phyloP scores from a whole-genome alignment of 1,140 invertebrate species.

The Laodelphax striatellus region DNA sequence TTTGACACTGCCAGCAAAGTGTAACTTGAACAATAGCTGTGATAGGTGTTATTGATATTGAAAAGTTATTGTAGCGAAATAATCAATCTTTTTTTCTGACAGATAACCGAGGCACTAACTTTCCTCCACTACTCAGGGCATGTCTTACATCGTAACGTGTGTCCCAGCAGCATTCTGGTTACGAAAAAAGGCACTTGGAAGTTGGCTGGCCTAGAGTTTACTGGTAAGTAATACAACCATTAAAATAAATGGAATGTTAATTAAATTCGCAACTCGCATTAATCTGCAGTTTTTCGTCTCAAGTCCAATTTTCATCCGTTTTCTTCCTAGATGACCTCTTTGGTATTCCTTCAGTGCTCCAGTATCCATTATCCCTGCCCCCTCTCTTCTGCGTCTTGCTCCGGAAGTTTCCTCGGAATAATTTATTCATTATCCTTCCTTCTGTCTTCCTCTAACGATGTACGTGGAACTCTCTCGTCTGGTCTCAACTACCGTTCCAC shows the following conservation, averaged over 20 bases:
- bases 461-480: neutral
- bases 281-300: too few relatives aligned
- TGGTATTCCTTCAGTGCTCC: neutral
- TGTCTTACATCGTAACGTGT: conserved; percentile 87
- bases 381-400: neutral
- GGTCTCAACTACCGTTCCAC: neutral
- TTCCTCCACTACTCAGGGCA: conserved; percentile 80
- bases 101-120: conserved; percentile 88
- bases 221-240: conserved; percentile 44
- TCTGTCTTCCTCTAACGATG: neutral
- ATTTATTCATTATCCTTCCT: neutral
- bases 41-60: too few relatives aligned
- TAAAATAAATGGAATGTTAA: too few relatives aligned
- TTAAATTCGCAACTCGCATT: too few relatives aligned
- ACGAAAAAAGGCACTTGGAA: conserved; percentile 96
- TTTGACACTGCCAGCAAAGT: too few relatives aligned
- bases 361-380: neutral
- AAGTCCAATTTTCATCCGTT: too few relatives aligned
- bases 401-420: neutral
- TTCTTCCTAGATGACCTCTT: too few relatives aligned
- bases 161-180: conserved; percentile 83
- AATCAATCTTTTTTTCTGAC: conserved; percentile 32
- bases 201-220: conserved; percentile 87
- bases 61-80: too few relatives aligned
- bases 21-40: too few relatives aligned